phyloP scores from a whole-genome alignment of 2,888 invertebrate species.

The Coronaproctus castanopsis region DNA sequence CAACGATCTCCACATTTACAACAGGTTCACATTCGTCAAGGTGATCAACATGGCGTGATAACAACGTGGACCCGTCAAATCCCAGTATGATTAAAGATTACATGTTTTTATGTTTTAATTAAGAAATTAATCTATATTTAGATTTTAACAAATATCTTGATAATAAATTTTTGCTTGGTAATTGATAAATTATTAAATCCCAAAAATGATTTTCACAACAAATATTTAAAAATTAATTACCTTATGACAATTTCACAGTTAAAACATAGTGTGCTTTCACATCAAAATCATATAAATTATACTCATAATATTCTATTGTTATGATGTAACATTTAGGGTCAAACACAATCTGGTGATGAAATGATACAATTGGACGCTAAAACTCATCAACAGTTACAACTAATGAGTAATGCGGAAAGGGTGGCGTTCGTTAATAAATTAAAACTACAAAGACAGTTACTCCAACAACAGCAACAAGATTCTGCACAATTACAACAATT shows the following conservation, averaged over 20 bases:
- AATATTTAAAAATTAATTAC: no score
- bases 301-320: no score
- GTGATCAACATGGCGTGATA: conserved; percentile 8
- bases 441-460: conserved; percentile 28
- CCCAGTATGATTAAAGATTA: no score
- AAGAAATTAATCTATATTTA: no score
- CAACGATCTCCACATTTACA: conserved; percentile 15
- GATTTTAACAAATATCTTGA: no score
- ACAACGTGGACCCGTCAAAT: conserved; percentile 7
- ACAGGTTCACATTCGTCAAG: conserved; percentile 14
- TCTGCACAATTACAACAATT: conserved; percentile 31
- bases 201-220: no score
- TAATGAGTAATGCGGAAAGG: conserved; percentile 33
- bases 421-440: conserved; percentile 13
- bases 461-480: conserved; percentile 31
- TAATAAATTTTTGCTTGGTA: neutral
- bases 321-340: no score
- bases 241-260: no score
- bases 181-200: no score
- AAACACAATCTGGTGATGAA: conserved; percentile 20
- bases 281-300: no score
- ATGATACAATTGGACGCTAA: conserved; percentile 62
- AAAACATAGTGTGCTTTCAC: no score
- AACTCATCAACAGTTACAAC: conserved; percentile 62
- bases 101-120: no score